A percentile compares a stretch with the other conserved stretches of the same genome.
These are phyloP conservation scores for Philopedon plagiatum DNA, from an alignment of 2,888 invertebrate species.

Conservation along the genomic window DNA sequence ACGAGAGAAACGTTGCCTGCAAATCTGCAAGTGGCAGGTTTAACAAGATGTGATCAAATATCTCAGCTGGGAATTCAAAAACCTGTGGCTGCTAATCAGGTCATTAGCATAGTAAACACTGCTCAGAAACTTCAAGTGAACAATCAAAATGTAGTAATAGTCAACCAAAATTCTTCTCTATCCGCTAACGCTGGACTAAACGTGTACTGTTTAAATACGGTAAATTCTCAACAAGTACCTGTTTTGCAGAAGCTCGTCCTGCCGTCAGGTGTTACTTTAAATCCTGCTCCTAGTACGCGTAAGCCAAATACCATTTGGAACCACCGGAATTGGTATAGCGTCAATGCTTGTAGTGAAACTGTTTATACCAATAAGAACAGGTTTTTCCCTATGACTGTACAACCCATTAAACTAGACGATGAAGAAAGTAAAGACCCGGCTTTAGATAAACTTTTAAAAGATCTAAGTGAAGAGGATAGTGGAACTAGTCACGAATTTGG, in stretches of 20 bases:
- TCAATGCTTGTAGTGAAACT: slow-evolving; percentile 60
- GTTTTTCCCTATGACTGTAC: slow-evolving; percentile 65
- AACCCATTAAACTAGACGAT: slow-evolving; percentile 60
- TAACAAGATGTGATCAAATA: slow-evolving; percentile 52
- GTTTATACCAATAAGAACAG: slow-evolving; percentile 60
- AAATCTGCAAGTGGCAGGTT: not conserved
- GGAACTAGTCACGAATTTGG: slow-evolving; percentile 22
- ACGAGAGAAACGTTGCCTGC: not conserved
- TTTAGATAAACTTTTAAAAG: slow-evolving; percentile 12
- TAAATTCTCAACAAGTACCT: slow-evolving; percentile 29
- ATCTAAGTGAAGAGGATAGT: slow-evolving; percentile 13
- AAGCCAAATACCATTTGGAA: slow-evolving; percentile 58
- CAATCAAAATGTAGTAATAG: slow-evolving; percentile 27
- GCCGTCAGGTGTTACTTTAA: slow-evolving; percentile 37
- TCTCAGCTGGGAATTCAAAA: slow-evolving; percentile 50
- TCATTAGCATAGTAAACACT: slow-evolving; percentile 1
- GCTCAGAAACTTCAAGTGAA: slow-evolving; percentile 17
- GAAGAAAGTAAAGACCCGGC: slow-evolving; percentile 10
- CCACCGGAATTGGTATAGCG: slow-evolving; percentile 62
- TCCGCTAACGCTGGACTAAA: slow-evolving; percentile 25
- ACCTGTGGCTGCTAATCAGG: not conserved
- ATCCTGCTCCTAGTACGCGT: slow-evolving; percentile 42
- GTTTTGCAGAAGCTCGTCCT: slow-evolving; percentile 33
- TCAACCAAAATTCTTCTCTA: slow-evolving; percentile 18
- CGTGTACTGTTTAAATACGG: slow-evolving; percentile 33